Conservation (phyloP, 2,888 invertebrate species). For the Tillus elongatus region DNA sequence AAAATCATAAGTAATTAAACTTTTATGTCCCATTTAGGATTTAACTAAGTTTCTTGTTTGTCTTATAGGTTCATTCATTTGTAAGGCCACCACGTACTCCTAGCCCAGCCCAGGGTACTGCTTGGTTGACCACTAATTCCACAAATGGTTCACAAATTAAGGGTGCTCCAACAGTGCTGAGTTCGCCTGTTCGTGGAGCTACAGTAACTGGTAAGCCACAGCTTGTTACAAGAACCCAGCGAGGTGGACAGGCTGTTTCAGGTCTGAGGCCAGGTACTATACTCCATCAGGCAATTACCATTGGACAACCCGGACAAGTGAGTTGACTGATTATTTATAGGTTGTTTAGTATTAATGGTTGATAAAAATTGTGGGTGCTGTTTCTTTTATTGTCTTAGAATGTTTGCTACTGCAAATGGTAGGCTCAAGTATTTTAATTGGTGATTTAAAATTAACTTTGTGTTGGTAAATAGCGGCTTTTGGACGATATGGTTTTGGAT, state of each 20-base stretch:
- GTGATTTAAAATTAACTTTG: no score
- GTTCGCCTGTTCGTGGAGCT: conserved; percentile 36
- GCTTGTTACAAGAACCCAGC: conserved; percentile 34
- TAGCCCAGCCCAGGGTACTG: conserved; percentile 38
- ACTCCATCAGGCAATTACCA: conserved; percentile 38
- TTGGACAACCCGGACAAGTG: conserved; percentile 37
- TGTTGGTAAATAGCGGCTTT: no score
- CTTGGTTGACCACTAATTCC: conserved; percentile 35
- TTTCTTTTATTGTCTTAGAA: no score
- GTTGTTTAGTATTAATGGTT: no score
- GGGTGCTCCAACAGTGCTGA: conserved; percentile 36
- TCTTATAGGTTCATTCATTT: conserved; percentile 29
- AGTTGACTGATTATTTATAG: no score
- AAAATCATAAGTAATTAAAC: no score
- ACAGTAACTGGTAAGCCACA: conserved; percentile 35
- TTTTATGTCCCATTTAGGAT: no score
- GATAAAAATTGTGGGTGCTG: no score
- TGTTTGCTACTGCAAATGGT: no score
- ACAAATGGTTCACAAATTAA: conserved; percentile 39
- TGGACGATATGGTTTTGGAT: no score
- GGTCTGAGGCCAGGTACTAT: conserved; percentile 37
- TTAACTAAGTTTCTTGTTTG: no score
- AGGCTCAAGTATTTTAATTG: no score
- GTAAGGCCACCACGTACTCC: conserved; percentile 38
- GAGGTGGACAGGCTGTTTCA: conserved; percentile 29